Conservation (phyloP, 1,140 invertebrate genomes). For the Drosophila neocordata region DNA sequence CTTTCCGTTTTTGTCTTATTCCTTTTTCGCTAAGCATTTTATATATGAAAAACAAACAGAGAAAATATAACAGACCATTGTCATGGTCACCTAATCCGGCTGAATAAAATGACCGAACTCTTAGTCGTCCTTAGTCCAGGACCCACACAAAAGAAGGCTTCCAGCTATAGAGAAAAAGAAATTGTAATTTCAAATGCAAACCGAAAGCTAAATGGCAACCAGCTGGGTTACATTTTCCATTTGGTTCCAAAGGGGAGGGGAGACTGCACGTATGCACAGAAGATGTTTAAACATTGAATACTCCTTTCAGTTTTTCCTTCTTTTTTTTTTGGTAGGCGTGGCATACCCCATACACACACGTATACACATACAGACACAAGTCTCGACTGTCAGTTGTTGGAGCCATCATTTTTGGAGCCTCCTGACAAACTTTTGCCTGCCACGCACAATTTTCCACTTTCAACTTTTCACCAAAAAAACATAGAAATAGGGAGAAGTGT, state of each 20-base stretch:
- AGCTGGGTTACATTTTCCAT: slow-evolving; percentile 64
- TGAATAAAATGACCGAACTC: slow-evolving; percentile 47
- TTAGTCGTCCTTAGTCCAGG: slow-evolving; percentile 40
- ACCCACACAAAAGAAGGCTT: slow-evolving; percentile 19
- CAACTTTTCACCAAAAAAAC: slow-evolving; percentile 57
- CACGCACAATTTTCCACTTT: slow-evolving; percentile 80
- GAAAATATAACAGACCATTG: slow-evolving; percentile 44
- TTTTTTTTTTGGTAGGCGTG: slow-evolving; percentile 24
- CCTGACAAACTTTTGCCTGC: slow-evolving; percentile 71
- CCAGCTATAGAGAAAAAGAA: slow-evolving; percentile 35
- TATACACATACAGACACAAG: slow-evolving; percentile 14
- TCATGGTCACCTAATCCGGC: slow-evolving; percentile 79
- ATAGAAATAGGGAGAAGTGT: slow-evolving; percentile 4
- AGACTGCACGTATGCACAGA: slow-evolving; percentile 73
- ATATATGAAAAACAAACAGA: slow-evolving; percentile 41
- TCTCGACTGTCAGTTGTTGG: slow-evolving; percentile 50
- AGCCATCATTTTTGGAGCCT: slow-evolving; percentile 25
- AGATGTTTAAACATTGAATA: slow-evolving; percentile 72
- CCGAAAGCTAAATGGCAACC: slow-evolving; percentile 62
- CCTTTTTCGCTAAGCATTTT: slow-evolving; percentile 2
- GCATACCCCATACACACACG: background rate
- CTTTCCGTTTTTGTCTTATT: background rate
- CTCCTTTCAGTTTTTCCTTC: slow-evolving; percentile 49
- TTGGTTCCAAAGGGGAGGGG: background rate
- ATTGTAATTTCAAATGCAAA: slow-evolving; percentile 70